phyloP scores from a whole-genome alignment of 2,888 invertebrate genomes.

The Drosophila prolongata region DNA sequence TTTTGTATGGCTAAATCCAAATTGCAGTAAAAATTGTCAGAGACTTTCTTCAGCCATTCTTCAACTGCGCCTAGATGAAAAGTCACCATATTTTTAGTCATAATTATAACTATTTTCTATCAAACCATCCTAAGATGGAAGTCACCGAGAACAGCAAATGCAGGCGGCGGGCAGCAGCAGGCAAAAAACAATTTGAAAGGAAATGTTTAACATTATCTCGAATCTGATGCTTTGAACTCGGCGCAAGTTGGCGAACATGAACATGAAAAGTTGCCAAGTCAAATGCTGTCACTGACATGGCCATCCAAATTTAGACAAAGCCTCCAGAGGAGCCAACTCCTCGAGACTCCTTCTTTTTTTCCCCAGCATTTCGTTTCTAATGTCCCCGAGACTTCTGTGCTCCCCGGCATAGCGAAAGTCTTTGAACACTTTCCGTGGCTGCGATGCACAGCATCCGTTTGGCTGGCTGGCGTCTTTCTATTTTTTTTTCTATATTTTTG shows the following conservation, averaged over 20 bases:
- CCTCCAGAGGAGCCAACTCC: constrained; percentile 62
- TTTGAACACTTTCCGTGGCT: constrained; percentile 68
- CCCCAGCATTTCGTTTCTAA: constrained; percentile 22
- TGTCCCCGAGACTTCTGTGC: constrained; percentile 17
- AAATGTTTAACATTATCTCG: constrained; percentile 72
- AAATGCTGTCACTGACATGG: constrained; percentile 76
- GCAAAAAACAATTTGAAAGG: constrained; percentile 72
- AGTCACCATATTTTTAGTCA: constrained; percentile 41
- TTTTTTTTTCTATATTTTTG: constrained; percentile 37
- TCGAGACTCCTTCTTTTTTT: constrained; percentile 8
- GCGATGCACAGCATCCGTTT: constrained; percentile 38
- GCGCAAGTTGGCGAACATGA: constrained; percentile 66
- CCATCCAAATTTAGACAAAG: constrained; percentile 78
- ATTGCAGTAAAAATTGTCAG: background rate
- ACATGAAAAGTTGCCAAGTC: constrained; percentile 66
- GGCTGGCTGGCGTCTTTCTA: constrained; percentile 42
- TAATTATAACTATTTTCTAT: constrained; percentile 49
- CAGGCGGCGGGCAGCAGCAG: constrained; percentile 8
- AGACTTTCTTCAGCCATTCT: constrained; percentile 27
- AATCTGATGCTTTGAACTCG: constrained; percentile 75
- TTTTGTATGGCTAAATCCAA: background rate
- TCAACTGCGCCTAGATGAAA: constrained; percentile 14
- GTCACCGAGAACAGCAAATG: constrained; percentile 19
- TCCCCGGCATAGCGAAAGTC: constrained; percentile 66
- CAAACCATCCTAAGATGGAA: constrained; percentile 30